Percentiles rank a stretch among this genome's conserved stretches.
Evolutionary conservation across 2,888 invertebrate genomes (phyloP).

Genomic region (Campopleginae sp.): DNA sequence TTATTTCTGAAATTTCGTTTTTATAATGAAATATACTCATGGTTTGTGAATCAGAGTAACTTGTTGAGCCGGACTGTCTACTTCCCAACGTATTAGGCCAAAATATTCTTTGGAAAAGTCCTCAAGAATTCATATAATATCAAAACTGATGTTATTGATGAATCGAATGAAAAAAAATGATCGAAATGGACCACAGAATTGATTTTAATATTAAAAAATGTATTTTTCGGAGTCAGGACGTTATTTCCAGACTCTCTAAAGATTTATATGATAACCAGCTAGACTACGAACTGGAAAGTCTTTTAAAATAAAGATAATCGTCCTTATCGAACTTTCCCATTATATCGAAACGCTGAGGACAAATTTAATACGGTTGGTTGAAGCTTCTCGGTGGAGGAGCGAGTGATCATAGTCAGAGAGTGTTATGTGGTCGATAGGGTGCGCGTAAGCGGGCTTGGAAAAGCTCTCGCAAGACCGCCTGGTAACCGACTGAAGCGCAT

Average conservation of each 20-base stretch:
- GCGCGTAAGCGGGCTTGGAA: constrained; percentile 58
- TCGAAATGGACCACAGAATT: too few relatives aligned
- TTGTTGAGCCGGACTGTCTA: too few relatives aligned
- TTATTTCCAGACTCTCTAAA: neutral
- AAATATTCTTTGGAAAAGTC: too few relatives aligned
- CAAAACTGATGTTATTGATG: too few relatives aligned
- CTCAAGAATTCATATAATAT: too few relatives aligned
- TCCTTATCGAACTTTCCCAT: constrained; percentile 56
- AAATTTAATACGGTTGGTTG: constrained; percentile 49
- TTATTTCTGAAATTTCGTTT: too few relatives aligned
- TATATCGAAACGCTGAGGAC: constrained; percentile 52
- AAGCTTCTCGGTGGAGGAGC: constrained; percentile 31
- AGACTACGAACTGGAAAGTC: neutral
- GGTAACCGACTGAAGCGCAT: constrained; percentile 46
- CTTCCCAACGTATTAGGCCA: too few relatives aligned
- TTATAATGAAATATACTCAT: too few relatives aligned
- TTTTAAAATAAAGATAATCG: constrained; percentile 52
- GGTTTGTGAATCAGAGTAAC: too few relatives aligned
- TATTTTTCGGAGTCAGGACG: too few relatives aligned
- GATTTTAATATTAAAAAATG: too few relatives aligned
- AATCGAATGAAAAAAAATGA: neutral
- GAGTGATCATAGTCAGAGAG: constrained; percentile 48
- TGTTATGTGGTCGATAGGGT: constrained; percentile 58
- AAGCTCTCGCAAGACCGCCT: constrained; percentile 60
- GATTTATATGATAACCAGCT: neutral